Percentiles rank a stretch among this genome's conserved stretches.
phyloP scores from a whole-genome alignment of 1,140 invertebrate genomes.

The Microplitis mediator region DNA sequence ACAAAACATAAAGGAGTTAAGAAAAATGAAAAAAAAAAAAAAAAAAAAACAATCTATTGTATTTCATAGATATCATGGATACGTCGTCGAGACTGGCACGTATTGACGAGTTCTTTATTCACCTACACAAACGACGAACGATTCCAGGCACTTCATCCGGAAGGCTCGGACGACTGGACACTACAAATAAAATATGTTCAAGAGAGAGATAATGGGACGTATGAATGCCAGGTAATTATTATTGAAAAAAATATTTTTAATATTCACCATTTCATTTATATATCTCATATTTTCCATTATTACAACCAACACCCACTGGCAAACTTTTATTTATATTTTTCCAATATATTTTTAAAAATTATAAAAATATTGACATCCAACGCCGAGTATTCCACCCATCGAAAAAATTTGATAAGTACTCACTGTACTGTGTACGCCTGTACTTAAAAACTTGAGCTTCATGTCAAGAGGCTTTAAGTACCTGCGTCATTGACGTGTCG shows the following conservation, averaged over 20 bases:
- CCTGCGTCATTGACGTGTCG: too few relatives aligned
- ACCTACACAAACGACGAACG: slow-evolving; percentile 91
- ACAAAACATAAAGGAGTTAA: not conserved
- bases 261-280: slow-evolving; percentile 19
- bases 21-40: not conserved
- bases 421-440: too few relatives aligned
- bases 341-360: too few relatives aligned
- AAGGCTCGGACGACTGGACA: slow-evolving; percentile 84
- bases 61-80: slow-evolving; percentile 84
- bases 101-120: slow-evolving; percentile 86
- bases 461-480: too few relatives aligned
- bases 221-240: slow-evolving; percentile 89
- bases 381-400: too few relatives aligned
- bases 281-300: not conserved
- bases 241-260: slow-evolving; percentile 2
- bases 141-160: slow-evolving; percentile 78
- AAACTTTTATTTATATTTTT: too few relatives aligned
- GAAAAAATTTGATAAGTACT: too few relatives aligned
- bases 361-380: too few relatives aligned
- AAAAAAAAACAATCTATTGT: slow-evolving; percentile 27
- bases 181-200: slow-evolving; percentile 93
- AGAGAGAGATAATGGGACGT: slow-evolving; percentile 88
- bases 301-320: not conserved
- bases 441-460: too few relatives aligned
- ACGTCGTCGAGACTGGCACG: slow-evolving; percentile 87